Evolutionary conservation across 2,888 invertebrate genomes (phyloP), one percentile per base, ranked within the genome.

Genomic region (Drosophila pseudotakahashii): DNA sequence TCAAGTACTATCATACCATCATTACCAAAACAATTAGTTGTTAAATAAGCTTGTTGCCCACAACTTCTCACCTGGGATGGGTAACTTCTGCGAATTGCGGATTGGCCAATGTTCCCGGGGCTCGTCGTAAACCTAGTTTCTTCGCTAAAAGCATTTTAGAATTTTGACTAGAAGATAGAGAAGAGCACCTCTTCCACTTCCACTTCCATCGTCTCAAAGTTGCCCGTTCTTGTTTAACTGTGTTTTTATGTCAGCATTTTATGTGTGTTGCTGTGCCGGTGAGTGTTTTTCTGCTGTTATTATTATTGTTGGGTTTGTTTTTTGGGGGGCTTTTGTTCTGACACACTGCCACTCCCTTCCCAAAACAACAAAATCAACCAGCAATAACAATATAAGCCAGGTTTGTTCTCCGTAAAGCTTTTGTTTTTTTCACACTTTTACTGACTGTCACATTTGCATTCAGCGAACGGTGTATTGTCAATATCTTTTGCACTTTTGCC

Each of bases 171-270:
- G 61, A 47, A 47, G 47, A 47, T 47, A 54, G 34, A 60, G 39
- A 26, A 26, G 34, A 30, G 44, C 44, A 14, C 30, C 30, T 30
- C 48, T 16, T 48, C 62, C 47, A 26, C 52, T 41, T 19, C 37
- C 51, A 36, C 26, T 36, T 7, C 16, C 63, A 19, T 5, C 39
- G 36, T 37, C 41, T 37, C 53, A 57, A 48, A 45, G 45, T 60
- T 26, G 45, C 37, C 51, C 39, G 54, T 63, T 71, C 61, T 63
- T 39, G 45, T 51, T 66, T 79, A 87, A 84, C 87, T 80, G 80
- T 80, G 85, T 80, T 87, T 87, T 82, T 64, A 79, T 87, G 84
- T 82, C 83, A 77, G 73, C 64, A 69, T 73, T 84, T 76, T 57
- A 39, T 67, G 67, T 55, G 36, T 34, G 45, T 67, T 63, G 75